These are phyloP conservation scores for Pseudocheirus occidentalis DNA, from an alignment of 2,797 vertebrate genomes.

Conservation along the genomic window DNA sequence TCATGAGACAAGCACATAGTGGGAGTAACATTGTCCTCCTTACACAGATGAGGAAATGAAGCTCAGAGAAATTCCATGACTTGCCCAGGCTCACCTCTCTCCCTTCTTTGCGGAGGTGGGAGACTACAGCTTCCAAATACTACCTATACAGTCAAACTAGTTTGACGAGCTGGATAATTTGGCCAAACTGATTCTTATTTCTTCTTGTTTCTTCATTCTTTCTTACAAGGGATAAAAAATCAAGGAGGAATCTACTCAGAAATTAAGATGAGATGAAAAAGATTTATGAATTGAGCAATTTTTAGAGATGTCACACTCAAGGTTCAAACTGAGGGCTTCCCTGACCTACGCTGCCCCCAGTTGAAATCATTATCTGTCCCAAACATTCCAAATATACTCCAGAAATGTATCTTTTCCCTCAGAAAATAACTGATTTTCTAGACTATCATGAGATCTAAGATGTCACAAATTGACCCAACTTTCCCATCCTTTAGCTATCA, in stretches of 20 bases:
- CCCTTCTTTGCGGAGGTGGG: not conserved
- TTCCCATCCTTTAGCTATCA: not conserved
- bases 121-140: not conserved
- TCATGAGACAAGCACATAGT: not conserved
- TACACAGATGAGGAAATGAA: not conserved
- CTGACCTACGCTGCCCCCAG: not conserved
- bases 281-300: not conserved
- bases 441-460: not conserved
- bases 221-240: not conserved
- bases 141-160: not conserved
- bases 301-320: not conserved
- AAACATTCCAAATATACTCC: not conserved
- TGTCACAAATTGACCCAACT: not conserved
- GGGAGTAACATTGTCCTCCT: not conserved
- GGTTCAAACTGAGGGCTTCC: not conserved
- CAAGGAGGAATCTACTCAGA: not conserved
- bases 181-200: not conserved
- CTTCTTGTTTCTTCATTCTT: not conserved
- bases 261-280: not conserved
- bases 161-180: not conserved
- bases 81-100: not conserved
- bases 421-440: not conserved
- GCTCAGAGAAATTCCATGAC: not conserved
- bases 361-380: not conserved
- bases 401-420: not conserved